phyloP scores from a whole-genome alignment of 2,888 invertebrate genomes.

The Schizotus pectinicornis region DNA sequence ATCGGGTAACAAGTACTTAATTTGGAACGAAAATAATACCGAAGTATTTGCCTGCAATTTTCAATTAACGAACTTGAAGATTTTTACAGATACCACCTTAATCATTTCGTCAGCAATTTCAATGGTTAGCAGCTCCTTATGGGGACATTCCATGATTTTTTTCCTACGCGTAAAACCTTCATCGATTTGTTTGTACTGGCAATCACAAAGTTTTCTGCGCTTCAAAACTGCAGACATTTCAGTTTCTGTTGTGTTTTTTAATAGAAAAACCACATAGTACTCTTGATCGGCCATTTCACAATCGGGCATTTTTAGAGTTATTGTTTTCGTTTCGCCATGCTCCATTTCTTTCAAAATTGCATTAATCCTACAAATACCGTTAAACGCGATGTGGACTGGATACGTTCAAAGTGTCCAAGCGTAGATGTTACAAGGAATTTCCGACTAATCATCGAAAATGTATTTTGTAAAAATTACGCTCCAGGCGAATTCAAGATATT shows the following conservation, averaged over 20 bases:
- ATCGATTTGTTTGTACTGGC: constrained; percentile 40
- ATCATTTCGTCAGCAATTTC: constrained; percentile 45
- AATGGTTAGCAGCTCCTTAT: constrained; percentile 49
- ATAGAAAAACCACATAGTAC: constrained; percentile 45
- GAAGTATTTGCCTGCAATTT: constrained; percentile 40
- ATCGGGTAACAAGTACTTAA: constrained; percentile 49
- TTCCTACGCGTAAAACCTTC: constrained; percentile 45
- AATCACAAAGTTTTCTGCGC: constrained; percentile 52
- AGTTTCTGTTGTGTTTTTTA: constrained; percentile 49
- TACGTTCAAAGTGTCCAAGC: not conserved
- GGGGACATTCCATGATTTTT: constrained; percentile 51
- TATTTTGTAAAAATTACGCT: not conserved
- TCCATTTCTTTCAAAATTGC: constrained; percentile 39
- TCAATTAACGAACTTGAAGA: constrained; percentile 1
- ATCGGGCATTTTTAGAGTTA: constrained; percentile 49
- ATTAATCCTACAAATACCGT: constrained; percentile 46
- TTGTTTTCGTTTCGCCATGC: constrained; percentile 37
- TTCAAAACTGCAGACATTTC: constrained; percentile 45
- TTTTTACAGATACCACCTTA: constrained; percentile 40
- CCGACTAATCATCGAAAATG: no score
- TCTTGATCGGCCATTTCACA: constrained; percentile 41
- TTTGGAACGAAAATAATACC: constrained; percentile 46
- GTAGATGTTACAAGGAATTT: no score
- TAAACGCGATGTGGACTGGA: not conserved
- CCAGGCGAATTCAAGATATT: constrained; percentile 15